phyloP scores from a whole-genome alignment of 2,113 vertebrate species.

The Rafetus swinhoei region DNA sequence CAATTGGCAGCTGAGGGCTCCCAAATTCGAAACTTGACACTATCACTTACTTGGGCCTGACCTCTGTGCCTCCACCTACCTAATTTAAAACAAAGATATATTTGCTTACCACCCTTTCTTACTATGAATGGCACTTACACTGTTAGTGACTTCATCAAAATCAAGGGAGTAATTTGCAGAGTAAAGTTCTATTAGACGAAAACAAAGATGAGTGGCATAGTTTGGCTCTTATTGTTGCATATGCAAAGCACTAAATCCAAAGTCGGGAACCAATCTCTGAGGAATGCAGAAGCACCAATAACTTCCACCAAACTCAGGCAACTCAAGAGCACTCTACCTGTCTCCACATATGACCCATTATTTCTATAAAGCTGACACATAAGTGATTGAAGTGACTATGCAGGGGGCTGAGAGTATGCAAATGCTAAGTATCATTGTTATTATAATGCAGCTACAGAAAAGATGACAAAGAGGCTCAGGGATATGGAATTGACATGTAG shows the following conservation, averaged over 20 bases:
- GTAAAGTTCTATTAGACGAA: not conserved
- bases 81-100: fast-evolving
- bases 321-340: not conserved
- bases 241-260: not conserved
- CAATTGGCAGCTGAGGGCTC: not conserved
- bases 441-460: constrained; percentile 43
- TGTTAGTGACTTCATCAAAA: not conserved
- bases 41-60: not conserved
- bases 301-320: not conserved
- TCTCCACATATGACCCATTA: constrained; percentile 20
- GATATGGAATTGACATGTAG: constrained; percentile 39
- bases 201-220: fast-evolving
- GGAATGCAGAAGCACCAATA: fast-evolving
- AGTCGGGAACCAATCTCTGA: fast-evolving
- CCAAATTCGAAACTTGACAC: not conserved
- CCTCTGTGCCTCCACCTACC: not conserved
- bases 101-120: constrained; percentile 2
- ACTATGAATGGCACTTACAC: not conserved
- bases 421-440: constrained; percentile 50
- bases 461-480: constrained; percentile 38
- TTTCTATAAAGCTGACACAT: constrained; percentile 55
- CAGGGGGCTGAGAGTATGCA: constrained; percentile 53
- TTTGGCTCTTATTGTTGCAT: not conserved
- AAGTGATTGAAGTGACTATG: constrained; percentile 59
- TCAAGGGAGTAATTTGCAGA: not conserved